Conservation (phyloP, 2,113 vertebrate species). For the Ceyx melanurus region DNA sequence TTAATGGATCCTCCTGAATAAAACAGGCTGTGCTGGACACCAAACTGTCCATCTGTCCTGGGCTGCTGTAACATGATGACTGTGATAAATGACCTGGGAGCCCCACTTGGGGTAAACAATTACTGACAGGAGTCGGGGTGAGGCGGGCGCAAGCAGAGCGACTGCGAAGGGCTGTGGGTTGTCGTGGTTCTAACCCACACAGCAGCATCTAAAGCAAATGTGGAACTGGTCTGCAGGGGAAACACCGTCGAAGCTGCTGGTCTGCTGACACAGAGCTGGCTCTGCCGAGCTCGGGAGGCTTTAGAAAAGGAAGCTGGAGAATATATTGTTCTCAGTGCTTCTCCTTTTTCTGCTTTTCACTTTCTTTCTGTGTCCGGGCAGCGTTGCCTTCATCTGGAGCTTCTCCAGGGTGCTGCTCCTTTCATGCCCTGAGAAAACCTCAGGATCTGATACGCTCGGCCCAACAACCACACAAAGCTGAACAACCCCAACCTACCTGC, state of each 20-base stretch:
- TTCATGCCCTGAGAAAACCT: background rate
- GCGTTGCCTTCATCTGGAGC: background rate
- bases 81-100: constrained; percentile 15
- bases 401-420: background rate
- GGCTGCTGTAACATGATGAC: background rate
- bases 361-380: background rate
- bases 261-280: background rate
- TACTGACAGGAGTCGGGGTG: background rate
- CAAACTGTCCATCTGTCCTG: background rate
- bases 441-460: background rate
- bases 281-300: background rate
- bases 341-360: background rate
- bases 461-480: background rate
- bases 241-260: background rate
- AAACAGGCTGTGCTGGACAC: background rate
- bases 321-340: background rate
- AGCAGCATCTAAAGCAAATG: background rate
- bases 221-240: background rate
- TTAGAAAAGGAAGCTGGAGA: background rate
- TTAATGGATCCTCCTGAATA: background rate
- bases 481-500: background rate
- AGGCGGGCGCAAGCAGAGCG: background rate
- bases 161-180: background rate
- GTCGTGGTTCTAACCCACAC: background rate
- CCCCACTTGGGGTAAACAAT: constrained; percentile 3